Base-by-base conservation (phyloP, 2,113 vertebrate genomes). In the Thunnus maccoyii region DNA sequence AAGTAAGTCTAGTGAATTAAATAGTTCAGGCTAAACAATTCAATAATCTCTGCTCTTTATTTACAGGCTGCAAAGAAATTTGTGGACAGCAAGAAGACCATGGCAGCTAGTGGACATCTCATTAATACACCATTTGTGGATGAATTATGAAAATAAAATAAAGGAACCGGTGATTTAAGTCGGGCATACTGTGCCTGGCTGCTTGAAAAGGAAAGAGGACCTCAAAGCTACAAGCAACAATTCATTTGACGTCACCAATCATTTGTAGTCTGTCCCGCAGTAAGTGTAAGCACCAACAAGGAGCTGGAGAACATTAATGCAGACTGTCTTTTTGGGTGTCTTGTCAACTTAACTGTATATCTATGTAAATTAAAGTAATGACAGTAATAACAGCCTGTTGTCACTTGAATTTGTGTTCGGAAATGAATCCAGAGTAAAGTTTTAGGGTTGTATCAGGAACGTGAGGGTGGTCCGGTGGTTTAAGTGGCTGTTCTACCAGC, bases 31-130 rank as follows among this genome's bases (percentile, higher is more conserved):
- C 36, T 7, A 41, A 41, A 41, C 36, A 41, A 9, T 41, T 7
- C 9, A 41, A 25, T 6, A 36, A 54, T 14, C 2, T 62, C 5
- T 68, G 15, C 62, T 5, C 17, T 83, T 22, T 72, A 16, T 85
- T 78, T 48, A 63, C 91, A 99, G 98, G 97, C 95, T 90, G 98
- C 98, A n/a, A 97, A 97, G 87, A 97, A 95, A 87, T 99, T 98
- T 94, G 87, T 96, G 63, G 93, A 84, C 81, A 95, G 97, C 77
- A 96, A 95, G 93, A 99, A 98, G 90, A 96, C 96, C 3, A 97
- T 99, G 97, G 94, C 96, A 86, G 95, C 96, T 17, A 90, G 92
- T 25, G 97, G 98, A 76, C 92, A 97, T 46, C 93, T 98, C 86
- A 88, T 87, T 62, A 95, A 95, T 84, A 97, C 96, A 47, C 97